Base-by-base conservation (phyloP, 2,888 invertebrate species). In the Trissolcus brochymenae region DNA sequence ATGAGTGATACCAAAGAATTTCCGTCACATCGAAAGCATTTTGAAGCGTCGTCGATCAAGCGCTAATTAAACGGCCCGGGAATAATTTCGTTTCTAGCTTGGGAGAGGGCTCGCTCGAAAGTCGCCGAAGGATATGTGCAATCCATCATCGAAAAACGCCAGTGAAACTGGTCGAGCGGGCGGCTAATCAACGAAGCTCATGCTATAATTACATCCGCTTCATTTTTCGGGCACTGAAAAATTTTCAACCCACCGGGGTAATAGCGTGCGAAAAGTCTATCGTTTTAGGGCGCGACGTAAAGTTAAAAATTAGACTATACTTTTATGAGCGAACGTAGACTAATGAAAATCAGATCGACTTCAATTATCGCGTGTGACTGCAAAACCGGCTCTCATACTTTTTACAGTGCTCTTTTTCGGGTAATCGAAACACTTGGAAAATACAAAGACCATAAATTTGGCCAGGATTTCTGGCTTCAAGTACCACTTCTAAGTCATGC, bases 111-210 rank as follows among this genome's bases (percentile, higher is more conserved):
- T 80, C 81, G 83, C 81, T 83, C 80, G 80, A 82, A 86, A 83
- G 84, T 83, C 83, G 83, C 83, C 85, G 81, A 81, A 75, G 82
- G 84, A 80, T 78, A 81, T 78, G 35, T 11, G 82, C 81, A 84
- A 87, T 87, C 86, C 85, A 87, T 87, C 86, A 87, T 87, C 86
- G 84, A 84, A 84, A 85, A 84, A 80, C 79, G 81, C 80, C 81
- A 80, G 81, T 78, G 80, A 81, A 82, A 82, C 82, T 81, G 84
- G 75, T 73, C 83, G 81, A 80, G 79, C 82, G 71, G 74, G 75
- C 83, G 81, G 81, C 85, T 83, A 83, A 84, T 84, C 84, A 84
- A 80, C 82, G 80, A 79, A n/a, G 80, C 82, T 51, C 76, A 80
- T 80, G 79, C 82, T 84, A 82, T 84, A 84, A 84, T 84, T 84